phyloP scores from a whole-genome alignment of 2,797 vertebrate genomes.

The Lagocephalus sceleratus region DNA sequence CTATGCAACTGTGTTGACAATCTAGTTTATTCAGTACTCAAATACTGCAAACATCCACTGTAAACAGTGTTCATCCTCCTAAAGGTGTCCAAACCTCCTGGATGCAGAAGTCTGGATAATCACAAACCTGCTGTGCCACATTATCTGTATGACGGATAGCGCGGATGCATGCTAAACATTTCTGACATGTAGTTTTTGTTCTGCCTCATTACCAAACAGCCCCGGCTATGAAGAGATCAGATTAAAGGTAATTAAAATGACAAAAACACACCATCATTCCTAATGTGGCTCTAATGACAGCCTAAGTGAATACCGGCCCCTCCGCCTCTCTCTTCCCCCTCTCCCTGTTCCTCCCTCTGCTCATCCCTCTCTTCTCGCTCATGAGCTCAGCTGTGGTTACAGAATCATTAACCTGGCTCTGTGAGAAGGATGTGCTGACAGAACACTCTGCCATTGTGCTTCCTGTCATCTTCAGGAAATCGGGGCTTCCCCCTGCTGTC shows the following conservation, averaged over 20 bases:
- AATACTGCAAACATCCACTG: neutral
- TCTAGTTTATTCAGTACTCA: neutral
- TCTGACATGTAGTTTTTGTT: conserved; percentile 67
- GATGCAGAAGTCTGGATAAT: neutral
- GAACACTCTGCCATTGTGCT: conserved; percentile 74
- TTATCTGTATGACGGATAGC: conserved; percentile 50
- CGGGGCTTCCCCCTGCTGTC: conserved; percentile 78
- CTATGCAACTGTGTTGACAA: neutral
- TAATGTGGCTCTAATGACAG: conserved; percentile 69
- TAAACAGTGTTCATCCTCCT: no score
- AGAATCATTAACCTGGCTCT: conserved; percentile 82
- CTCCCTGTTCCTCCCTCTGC: conserved; percentile 37
- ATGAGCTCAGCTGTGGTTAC: conserved; percentile 59
- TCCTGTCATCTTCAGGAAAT: conserved; percentile 83
- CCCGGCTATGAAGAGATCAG: conserved; percentile 62
- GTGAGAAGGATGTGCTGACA: conserved; percentile 71
- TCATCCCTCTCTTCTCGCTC: conserved; percentile 45
- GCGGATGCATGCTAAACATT: conserved; percentile 43
- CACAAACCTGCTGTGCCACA: conserved; percentile 12
- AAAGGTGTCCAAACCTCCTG: neutral
- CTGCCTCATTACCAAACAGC: conserved; percentile 63
- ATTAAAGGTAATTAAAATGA: conserved; percentile 75
- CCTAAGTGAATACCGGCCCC: conserved; percentile 67
- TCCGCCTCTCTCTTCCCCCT: conserved; percentile 34
- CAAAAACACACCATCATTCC: conserved; percentile 69